Conservation (phyloP, 1,140 invertebrate genomes). For the Eulimnadia texana region DNA sequence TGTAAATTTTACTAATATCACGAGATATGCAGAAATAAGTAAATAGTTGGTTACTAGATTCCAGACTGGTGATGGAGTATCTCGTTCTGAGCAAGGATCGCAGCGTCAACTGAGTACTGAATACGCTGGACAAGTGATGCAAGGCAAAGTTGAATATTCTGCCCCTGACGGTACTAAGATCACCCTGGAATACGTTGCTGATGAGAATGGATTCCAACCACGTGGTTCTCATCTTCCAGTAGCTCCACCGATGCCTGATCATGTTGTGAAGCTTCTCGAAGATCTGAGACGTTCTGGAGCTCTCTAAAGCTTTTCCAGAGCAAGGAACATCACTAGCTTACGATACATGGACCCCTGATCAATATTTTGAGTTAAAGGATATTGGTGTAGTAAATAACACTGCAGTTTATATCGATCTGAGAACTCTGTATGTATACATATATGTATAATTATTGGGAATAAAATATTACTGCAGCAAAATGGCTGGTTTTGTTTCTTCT, state of each 20-base stretch:
- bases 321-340: no score
- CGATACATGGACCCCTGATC: no score
- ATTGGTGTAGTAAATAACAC: no score
- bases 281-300: constrained; percentile 3
- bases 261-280: constrained; percentile 32
- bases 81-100: neutral
- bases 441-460: no score
- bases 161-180: constrained; percentile 46
- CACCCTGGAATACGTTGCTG: constrained; percentile 57
- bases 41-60: constrained; percentile 1
- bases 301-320: no score
- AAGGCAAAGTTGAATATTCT: constrained; percentile 58
- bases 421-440: no score
- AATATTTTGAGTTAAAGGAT: no score
- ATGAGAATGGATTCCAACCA: constrained; percentile 68
- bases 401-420: no score
- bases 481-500: no score
- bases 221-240: constrained; percentile 68
- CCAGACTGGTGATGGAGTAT: constrained; percentile 12
- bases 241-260: constrained; percentile 61
- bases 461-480: no score
- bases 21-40: neutral
- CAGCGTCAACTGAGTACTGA: constrained; percentile 17
- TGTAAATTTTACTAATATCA: no score
- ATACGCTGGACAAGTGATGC: constrained; percentile 28